Evolutionary conservation across 2,113 vertebrate genomes (phyloP).

Genomic region (Delphinapterus leucas): DNA sequence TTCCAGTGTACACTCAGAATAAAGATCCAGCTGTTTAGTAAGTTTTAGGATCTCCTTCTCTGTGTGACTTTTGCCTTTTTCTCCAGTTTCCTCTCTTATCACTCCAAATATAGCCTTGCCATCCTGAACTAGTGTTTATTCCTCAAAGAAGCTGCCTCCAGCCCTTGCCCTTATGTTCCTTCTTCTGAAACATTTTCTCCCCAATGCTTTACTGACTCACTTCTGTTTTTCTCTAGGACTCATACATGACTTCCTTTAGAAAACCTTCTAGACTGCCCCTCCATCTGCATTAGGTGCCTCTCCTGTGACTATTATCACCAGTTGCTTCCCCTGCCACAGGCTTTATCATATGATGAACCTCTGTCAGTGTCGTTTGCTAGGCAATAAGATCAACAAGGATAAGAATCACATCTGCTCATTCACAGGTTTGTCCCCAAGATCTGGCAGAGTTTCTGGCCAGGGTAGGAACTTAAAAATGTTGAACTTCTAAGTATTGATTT

Average conservation of each 20-base stretch:
- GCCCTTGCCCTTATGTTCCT: neutral
- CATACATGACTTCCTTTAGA: neutral
- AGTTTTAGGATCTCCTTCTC: neutral
- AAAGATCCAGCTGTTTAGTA: neutral
- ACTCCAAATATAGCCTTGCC: neutral
- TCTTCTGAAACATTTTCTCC: neutral
- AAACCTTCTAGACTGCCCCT: neutral
- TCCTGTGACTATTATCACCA: neutral
- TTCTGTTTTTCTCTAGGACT: neutral
- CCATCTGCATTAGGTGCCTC: neutral
- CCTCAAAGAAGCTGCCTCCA: neutral
- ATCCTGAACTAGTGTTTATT: neutral
- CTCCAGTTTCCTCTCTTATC: neutral
- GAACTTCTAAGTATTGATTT: neutral
- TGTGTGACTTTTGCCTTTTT: neutral
- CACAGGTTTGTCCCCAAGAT: neutral
- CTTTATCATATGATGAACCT: neutral
- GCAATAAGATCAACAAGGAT: neutral
- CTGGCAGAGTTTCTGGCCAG: neutral
- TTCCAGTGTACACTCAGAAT: accelerated
- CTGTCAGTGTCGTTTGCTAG: neutral
- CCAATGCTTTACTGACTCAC: neutral
- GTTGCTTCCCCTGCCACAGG: no score
- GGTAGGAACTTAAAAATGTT: neutral
- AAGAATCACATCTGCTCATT: neutral